Evolutionary conservation across 2,113 vertebrate species (phyloP).

Genomic region (Zosterops lateralis): DNA sequence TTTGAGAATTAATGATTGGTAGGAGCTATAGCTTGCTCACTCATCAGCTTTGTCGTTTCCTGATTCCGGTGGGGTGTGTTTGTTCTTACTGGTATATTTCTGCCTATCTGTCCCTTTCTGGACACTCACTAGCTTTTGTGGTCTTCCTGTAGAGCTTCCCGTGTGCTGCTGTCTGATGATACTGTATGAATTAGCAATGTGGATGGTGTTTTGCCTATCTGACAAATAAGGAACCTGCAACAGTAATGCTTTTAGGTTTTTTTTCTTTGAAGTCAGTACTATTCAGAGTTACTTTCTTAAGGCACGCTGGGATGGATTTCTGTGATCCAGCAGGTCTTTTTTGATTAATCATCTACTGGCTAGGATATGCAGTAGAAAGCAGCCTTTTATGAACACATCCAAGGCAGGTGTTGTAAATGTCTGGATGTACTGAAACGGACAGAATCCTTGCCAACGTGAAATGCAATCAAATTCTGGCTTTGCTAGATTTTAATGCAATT

Average conservation of each 20-base stretch:
- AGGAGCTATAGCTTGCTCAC: background rate
- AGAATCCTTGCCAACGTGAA: background rate
- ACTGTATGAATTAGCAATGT: slow-evolving; percentile 35
- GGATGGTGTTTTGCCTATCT: background rate
- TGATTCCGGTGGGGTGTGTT: background rate
- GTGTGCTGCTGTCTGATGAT: slow-evolving; percentile 4
- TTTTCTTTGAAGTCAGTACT: background rate
- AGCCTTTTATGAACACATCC: background rate
- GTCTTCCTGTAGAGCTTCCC: slow-evolving; percentile 54
- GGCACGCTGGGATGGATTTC: background rate
- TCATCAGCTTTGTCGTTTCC: background rate
- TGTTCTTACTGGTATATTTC: background rate
- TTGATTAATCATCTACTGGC: background rate
- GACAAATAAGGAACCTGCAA: background rate
- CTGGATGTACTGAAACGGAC: background rate
- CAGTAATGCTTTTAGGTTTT: background rate
- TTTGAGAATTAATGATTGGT: background rate
- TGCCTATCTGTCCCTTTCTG: slow-evolving; percentile 17
- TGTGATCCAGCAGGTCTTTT: background rate
- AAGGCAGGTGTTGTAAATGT: background rate
- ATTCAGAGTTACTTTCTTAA: background rate
- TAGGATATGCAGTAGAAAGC: background rate
- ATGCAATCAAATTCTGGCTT: background rate
- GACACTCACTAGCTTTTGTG: background rate
- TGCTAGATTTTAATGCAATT: background rate